Evolutionary conservation across 2,888 invertebrate species (phyloP).

Genomic region (Macaria liturata): DNA sequence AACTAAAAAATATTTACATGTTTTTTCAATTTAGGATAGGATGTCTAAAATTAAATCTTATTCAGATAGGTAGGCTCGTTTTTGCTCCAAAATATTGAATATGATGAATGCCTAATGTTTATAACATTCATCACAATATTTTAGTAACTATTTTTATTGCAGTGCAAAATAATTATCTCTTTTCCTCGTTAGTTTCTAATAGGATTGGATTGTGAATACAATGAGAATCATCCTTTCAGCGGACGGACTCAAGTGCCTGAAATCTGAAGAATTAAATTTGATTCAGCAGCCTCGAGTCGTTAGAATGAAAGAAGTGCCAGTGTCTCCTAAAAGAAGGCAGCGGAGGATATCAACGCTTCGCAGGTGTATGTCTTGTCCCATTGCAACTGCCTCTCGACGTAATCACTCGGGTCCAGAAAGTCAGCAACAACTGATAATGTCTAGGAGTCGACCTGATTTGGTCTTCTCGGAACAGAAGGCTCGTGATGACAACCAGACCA

Average conservation of each 20-base stretch:
- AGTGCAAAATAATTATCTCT: no score
- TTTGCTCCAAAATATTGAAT: no score
- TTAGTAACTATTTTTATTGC: no score
- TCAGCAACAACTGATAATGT: conserved; percentile 9
- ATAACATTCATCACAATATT: no score
- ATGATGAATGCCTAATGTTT: no score
- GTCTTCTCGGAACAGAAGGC: conserved; percentile 18
- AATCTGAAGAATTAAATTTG: conserved; percentile 34
- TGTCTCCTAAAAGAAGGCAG: neutral
- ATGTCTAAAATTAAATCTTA: no score
- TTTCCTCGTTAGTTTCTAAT: conserved; percentile 5
- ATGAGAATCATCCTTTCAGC: conserved; percentile 67
- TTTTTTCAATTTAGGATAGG: no score
- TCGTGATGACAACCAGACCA: no score
- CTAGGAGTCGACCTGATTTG: conserved; percentile 35
- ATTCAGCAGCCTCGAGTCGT: conserved; percentile 21
- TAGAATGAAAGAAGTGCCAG: conserved; percentile 34
- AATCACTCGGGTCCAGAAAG: no score
- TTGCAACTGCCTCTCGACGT: no score
- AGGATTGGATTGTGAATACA: conserved; percentile 48
- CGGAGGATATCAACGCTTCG: conserved; percentile 14
- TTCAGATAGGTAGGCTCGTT: no score
- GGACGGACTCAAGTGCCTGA: conserved; percentile 43
- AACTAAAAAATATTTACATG: neutral
- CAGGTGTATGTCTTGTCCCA: conserved; percentile 49